phyloP scores from a whole-genome alignment of 2,888 invertebrate species.

The Epirrita christyi region DNA sequence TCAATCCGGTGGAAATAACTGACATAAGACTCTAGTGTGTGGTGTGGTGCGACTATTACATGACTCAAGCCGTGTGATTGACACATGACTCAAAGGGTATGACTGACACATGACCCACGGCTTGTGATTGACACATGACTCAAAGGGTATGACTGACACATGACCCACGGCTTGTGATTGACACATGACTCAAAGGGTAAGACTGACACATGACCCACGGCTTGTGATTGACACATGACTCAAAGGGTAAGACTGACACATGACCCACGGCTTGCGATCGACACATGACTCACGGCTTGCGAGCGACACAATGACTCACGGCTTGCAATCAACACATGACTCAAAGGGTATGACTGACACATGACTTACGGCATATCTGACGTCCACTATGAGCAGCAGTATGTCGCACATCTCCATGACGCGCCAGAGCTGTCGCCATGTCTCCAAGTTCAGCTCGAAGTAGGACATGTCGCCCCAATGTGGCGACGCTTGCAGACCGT shows the following conservation, averaged over 20 bases:
- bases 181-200: too few relatives aligned
- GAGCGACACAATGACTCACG: too few relatives aligned
- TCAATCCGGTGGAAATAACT: too few relatives aligned
- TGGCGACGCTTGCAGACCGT: slow-evolving; percentile 86
- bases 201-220: too few relatives aligned
- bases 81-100: not conserved
- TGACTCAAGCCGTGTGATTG: too few relatives aligned
- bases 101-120: not conserved
- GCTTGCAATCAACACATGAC: slow-evolving; percentile 38
- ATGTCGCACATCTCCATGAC: slow-evolving; percentile 98
- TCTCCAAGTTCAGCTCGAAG: slow-evolving; percentile 97
- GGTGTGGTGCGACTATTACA: too few relatives aligned
- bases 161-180: too few relatives aligned
- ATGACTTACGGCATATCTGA: slow-evolving; percentile 90
- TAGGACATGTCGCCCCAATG: slow-evolving; percentile 89
- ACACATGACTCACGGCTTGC: slow-evolving; percentile 86
- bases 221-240: slow-evolving; percentile 47
- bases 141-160: too few relatives aligned
- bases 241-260: slow-evolving; percentile 86
- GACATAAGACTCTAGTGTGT: not conserved
- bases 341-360: slow-evolving; percentile 68
- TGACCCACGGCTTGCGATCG: not conserved
- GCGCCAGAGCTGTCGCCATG: slow-evolving; percentile 98
- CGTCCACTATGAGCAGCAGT: slow-evolving; percentile 94
- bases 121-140: not conserved